Conservation (phyloP, 2,797 vertebrate genomes). For the Streptopelia turtur region DNA sequence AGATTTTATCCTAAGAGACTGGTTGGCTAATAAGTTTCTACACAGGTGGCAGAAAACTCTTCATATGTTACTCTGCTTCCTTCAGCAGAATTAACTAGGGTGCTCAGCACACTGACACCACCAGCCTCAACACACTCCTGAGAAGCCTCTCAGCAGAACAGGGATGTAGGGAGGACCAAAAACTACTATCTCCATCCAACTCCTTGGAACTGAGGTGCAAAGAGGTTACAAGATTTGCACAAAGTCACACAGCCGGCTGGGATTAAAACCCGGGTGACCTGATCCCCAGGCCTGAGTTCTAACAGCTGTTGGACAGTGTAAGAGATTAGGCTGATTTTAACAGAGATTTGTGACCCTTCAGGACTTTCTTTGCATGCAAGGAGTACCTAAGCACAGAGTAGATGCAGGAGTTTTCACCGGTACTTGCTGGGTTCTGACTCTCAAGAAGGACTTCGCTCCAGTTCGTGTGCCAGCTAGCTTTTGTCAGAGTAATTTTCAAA, state of each 20-base stretch:
- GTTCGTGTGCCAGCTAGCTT: neutral
- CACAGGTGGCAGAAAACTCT: neutral
- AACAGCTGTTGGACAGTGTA: neutral
- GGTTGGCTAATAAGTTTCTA: neutral
- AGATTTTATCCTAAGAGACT: neutral
- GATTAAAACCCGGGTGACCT: neutral
- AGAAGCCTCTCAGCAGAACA: neutral
- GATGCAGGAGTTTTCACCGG: neutral
- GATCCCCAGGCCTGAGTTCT: neutral
- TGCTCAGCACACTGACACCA: fast-evolving
- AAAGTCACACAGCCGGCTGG: neutral
- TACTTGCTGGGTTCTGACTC: neutral
- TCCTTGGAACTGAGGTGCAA: neutral
- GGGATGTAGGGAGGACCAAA: neutral
- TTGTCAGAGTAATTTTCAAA: neutral
- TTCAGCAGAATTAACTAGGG: neutral
- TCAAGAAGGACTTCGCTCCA: neutral
- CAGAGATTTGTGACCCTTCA: neutral
- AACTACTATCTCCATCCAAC: neutral
- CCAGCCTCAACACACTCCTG: neutral
- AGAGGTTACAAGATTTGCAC: neutral
- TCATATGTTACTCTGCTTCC: neutral
- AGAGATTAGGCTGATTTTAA: neutral
- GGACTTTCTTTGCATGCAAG: neutral
- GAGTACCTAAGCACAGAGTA: neutral